Conservation (phyloP, 2,113 vertebrate genomes). For the Grus americana region DNA sequence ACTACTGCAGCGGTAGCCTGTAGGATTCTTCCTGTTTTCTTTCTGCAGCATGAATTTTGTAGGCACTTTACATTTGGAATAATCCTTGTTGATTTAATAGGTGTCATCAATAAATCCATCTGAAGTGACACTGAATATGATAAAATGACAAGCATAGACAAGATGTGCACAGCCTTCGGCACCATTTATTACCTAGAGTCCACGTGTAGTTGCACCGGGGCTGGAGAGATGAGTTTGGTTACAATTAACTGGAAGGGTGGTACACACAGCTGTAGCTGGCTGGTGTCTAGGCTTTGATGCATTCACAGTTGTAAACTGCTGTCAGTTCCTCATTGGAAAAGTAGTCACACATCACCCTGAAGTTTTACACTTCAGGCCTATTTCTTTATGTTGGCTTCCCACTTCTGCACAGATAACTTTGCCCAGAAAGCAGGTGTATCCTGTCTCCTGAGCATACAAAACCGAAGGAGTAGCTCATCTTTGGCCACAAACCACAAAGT, state of each 20-base stretch:
- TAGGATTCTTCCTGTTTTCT: neutral
- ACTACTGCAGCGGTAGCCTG: neutral
- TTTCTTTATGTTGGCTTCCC: neutral
- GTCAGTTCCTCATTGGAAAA: neutral
- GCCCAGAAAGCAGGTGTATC: constrained; percentile 26
- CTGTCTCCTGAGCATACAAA: constrained; percentile 29
- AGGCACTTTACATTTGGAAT: neutral
- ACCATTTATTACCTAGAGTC: neutral
- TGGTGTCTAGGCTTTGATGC: neutral
- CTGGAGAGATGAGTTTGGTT: neutral
- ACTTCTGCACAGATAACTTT: neutral
- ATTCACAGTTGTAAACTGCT: neutral
- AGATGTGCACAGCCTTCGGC: rapidly evolving
- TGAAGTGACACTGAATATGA: neutral
- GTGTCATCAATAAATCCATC: neutral
- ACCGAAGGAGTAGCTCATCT: neutral
- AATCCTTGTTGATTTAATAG: neutral
- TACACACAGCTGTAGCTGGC: neutral
- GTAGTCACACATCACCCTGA: neutral
- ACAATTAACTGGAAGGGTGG: neutral
- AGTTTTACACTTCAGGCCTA: neutral
- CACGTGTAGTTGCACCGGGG: neutral
- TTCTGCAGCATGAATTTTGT: neutral
- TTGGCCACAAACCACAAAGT: neutral
- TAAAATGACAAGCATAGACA: neutral